A percentile compares a stretch with the other conserved stretches of the same genome.
phyloP scores from a whole-genome alignment of 2,888 invertebrate genomes.

The Scotopteryx bipunctaria region DNA sequence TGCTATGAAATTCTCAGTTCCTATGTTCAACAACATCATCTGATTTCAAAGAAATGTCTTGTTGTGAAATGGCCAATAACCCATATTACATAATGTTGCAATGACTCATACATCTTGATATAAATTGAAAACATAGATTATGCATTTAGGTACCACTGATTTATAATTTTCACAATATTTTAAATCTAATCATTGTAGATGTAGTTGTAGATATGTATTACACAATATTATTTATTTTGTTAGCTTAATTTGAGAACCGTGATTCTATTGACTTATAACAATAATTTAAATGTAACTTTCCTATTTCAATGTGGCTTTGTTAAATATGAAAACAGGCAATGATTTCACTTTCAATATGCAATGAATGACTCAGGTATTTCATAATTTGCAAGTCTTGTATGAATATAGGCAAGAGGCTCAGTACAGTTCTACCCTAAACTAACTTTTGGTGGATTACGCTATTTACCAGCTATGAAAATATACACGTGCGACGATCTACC shows the following conservation, averaged over 20 bases:
- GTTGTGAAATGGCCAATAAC: background rate
- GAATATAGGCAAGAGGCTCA: constrained; percentile 19
- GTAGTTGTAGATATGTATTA: no score
- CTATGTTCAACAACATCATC: no score
- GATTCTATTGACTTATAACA: no score
- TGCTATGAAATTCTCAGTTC: no score
- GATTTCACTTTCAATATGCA: background rate
- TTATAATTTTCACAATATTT: no score
- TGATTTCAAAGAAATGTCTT: background rate
- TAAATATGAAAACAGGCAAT: background rate
- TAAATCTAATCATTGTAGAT: no score
- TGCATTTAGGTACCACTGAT: no score
- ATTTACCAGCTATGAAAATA: background rate
- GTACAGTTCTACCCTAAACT: background rate
- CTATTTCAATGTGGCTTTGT: no score
- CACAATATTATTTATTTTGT: background rate
- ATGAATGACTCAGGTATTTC: background rate
- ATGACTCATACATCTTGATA: background rate
- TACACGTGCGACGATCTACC: no score
- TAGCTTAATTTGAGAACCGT: background rate
- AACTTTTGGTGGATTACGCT: background rate
- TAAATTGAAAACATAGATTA: no score
- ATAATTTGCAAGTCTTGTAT: background rate
- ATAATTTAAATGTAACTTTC: no score
- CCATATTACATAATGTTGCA: background rate